phyloP scores from a whole-genome alignment of 2,888 invertebrate species.

The Monoplex corrugatus region DNA sequence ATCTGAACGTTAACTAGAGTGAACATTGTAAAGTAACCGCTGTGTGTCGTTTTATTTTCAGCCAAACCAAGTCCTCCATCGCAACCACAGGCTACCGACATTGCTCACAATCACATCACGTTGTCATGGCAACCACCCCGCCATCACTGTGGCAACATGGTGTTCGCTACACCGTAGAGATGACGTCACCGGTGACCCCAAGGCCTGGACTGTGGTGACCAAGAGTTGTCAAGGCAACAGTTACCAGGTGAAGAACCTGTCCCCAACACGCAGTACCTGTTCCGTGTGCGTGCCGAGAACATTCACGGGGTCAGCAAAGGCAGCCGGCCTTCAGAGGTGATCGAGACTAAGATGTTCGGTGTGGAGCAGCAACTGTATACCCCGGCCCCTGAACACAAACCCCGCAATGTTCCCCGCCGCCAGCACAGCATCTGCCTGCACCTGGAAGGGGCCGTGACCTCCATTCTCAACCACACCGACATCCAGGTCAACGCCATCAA shows the following conservation, averaged over 20 bases:
- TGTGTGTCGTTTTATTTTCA: conserved; percentile 56
- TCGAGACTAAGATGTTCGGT: conserved; percentile 62
- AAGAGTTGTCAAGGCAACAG: conserved; percentile 72
- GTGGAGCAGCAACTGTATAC: conserved; percentile 4
- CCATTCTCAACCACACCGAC: conserved; percentile 59
- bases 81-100: conserved; percentile 65
- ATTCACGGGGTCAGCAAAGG: conserved; percentile 71
- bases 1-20: too few species aligned
- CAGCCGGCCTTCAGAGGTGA: conserved; percentile 78
- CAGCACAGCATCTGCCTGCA: conserved; percentile 59
- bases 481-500: conserved; percentile 42
- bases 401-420: background rate
- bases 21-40: too few species aligned
- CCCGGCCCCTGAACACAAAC: conserved; percentile 11
- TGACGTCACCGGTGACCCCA: conserved; percentile 57
- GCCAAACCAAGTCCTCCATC: conserved; percentile 73
- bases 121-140: conserved; percentile 80
- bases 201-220: conserved; percentile 70
- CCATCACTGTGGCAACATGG: conserved; percentile 63
- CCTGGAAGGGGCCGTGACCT: conserved; percentile 57
- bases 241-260: conserved; percentile 70
- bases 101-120: conserved; percentile 73
- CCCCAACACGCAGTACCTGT: conserved; percentile 67
- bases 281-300: conserved; percentile 74
- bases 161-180: conserved; percentile 69